phyloP scores from a whole-genome alignment of 2,888 invertebrate species.

The Poecilus cupreus region DNA sequence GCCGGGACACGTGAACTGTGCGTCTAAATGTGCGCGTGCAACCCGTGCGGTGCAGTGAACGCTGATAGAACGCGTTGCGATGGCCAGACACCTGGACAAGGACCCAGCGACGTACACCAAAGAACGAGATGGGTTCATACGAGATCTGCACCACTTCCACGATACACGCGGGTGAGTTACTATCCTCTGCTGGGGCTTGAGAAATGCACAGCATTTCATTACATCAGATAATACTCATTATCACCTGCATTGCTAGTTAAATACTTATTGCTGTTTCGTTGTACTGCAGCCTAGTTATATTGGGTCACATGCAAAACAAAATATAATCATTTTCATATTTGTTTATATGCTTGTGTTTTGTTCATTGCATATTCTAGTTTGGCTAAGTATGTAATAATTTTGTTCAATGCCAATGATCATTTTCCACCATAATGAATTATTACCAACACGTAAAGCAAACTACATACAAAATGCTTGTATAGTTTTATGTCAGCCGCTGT shows the following conservation, averaged over 20 bases:
- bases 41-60: slow-evolving; percentile 68
- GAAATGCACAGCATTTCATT: not conserved
- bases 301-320: slow-evolving; percentile 6
- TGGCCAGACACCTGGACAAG: slow-evolving; percentile 81
- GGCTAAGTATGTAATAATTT: slow-evolving; percentile 13
- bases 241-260: slow-evolving; percentile 12
- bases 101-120: slow-evolving; percentile 84
- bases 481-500: slow-evolving; percentile 36
- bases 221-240: not conserved
- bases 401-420: slow-evolving; percentile 17
- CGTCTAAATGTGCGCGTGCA: slow-evolving; percentile 68
- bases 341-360: slow-evolving; percentile 25
- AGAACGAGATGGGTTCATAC: slow-evolving; percentile 87
- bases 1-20: slow-evolving; percentile 50
- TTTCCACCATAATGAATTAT: slow-evolving; percentile 47
- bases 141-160: slow-evolving; percentile 92
- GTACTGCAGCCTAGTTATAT: slow-evolving; percentile 19
- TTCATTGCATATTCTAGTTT: not conserved
- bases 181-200: not conserved
- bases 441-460: slow-evolving; percentile 38
- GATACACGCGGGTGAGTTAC: slow-evolving; percentile 90
- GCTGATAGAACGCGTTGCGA: slow-evolving; percentile 69
- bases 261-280: not conserved
- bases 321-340: slow-evolving; percentile 7
- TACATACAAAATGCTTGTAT: slow-evolving; percentile 39